Evolutionary conservation across 2,888 invertebrate genomes (phyloP).

Genomic region (Anticlea derivata): DNA sequence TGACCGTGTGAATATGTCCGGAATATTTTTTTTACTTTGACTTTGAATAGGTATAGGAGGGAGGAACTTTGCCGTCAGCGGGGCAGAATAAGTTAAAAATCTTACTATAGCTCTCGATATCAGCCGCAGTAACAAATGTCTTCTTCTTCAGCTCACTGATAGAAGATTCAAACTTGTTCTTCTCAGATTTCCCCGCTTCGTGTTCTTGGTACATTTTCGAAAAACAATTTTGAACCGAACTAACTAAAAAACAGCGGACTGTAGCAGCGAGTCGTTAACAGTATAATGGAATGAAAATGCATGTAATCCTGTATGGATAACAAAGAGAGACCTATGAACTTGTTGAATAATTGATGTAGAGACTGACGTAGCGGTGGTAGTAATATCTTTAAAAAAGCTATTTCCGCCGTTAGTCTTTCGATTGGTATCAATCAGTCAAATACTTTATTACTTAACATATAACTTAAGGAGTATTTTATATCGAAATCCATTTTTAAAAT

Average conservation of each 20-base stretch:
- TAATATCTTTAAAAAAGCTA: background rate
- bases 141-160: conserved; percentile 75
- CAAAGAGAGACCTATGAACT: conserved; percentile 69
- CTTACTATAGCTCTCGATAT: conserved; percentile 70
- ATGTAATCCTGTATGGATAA: conserved; percentile 51
- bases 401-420: too few species aligned
- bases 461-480: too few species aligned
- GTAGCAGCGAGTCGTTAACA: background rate
- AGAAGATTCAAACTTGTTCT: conserved; percentile 70
- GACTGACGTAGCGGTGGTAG: conserved; percentile 43
- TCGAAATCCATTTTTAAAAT: too few species aligned
- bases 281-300: conserved; percentile 32
- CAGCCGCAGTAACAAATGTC: conserved; percentile 63
- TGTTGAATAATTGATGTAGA: conserved; percentile 64
- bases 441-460: too few species aligned
- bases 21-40: too few species aligned
- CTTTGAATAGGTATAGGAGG: too few species aligned
- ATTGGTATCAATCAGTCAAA: too few species aligned
- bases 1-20: too few species aligned
- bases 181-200: conserved; percentile 55
- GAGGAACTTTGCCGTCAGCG: too few species aligned
- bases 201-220: conserved; percentile 64
- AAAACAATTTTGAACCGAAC: conserved; percentile 1
- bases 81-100: too few species aligned
- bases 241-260: too few species aligned